Conservation (phyloP, 1,140 invertebrate species). For the Aphidius ervi region DNA sequence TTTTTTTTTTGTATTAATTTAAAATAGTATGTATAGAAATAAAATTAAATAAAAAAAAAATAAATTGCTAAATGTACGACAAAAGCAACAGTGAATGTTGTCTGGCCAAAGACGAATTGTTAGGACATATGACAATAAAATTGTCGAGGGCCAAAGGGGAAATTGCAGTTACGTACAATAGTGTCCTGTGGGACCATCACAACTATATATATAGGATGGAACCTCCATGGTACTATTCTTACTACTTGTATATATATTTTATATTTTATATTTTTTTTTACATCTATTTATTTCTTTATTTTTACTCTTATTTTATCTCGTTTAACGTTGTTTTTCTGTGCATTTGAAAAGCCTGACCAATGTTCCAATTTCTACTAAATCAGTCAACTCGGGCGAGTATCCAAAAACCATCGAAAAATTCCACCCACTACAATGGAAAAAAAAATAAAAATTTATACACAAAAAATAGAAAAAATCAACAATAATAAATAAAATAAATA, state of each 20-base stretch:
- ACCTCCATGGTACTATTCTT: slow-evolving; percentile 8
- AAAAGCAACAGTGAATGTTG: not conserved
- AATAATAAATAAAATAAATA: too few relatives aligned
- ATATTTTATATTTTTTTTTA: too few relatives aligned
- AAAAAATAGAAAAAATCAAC: too few relatives aligned
- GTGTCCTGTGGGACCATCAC: not conserved
- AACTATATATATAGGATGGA: not conserved
- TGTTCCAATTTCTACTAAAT: slow-evolving; percentile 1
- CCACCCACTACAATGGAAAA: too few relatives aligned
- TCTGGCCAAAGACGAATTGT: not conserved
- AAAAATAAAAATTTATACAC: too few relatives aligned
- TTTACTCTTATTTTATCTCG: not conserved
- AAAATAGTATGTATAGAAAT: too few relatives aligned
- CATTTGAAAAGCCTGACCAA: slow-evolving; percentile 2
- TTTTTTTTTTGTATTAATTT: too few relatives aligned
- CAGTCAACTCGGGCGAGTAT: not conserved
- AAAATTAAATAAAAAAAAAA: not conserved
- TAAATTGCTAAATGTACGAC: not conserved
- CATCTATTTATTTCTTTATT: too few relatives aligned
- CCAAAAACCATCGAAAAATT: too few relatives aligned
- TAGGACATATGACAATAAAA: slow-evolving; percentile 10
- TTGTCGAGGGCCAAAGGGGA: slow-evolving; percentile 10
- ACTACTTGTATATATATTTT: not conserved
- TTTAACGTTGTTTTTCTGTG: slow-evolving; percentile 1
- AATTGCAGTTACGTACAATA: slow-evolving; percentile 6